These are phyloP conservation scores for Syngnathus scovelli DNA, from an alignment of 2,113 vertebrate genomes.

Conservation along the genomic window DNA sequence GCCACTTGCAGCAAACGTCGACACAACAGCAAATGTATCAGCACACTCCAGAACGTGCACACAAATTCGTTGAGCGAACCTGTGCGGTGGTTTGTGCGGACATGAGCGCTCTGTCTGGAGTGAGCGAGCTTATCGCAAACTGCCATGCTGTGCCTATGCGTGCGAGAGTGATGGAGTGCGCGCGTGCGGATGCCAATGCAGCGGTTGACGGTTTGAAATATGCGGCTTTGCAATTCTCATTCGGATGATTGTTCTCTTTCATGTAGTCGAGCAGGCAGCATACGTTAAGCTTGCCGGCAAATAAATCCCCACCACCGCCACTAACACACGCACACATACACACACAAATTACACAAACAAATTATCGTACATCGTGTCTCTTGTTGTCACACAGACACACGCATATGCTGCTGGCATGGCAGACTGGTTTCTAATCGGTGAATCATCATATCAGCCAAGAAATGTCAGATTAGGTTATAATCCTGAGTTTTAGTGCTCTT, in stretches of 20 bases:
- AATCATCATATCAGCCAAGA: constrained; percentile 57
- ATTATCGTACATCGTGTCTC: constrained; percentile 25
- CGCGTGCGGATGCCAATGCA: constrained; percentile 13
- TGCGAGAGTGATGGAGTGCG: constrained; percentile 5
- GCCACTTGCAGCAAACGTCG: constrained; percentile 31
- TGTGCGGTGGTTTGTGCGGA: constrained; percentile 22
- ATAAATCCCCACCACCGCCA: constrained; percentile 8
- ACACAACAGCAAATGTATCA: constrained; percentile 27
- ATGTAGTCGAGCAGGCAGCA: constrained; percentile 29
- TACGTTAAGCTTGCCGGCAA: constrained; percentile 34
- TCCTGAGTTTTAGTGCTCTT: constrained; percentile 35
- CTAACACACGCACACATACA: constrained; percentile 5
- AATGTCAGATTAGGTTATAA: constrained; percentile 55
- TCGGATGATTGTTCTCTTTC: constrained; percentile 47
- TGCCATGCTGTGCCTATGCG: constrained; percentile 10
- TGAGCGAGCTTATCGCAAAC: constrained; percentile 40
- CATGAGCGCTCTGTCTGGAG: constrained; percentile 24
- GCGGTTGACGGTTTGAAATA: constrained; percentile 40
- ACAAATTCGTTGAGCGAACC: constrained; percentile 42
- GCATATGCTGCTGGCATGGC: constrained; percentile 32
- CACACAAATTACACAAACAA: constrained; percentile 7
- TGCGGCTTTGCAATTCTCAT: constrained; percentile 43
- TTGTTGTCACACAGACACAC: constrained; percentile 13
- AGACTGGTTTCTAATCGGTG: constrained; percentile 49
- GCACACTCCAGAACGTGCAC: constrained; percentile 26